These are phyloP conservation scores for Cheilosia vulpina DNA, from an alignment of 2,888 invertebrate species.

Conservation along the genomic window DNA sequence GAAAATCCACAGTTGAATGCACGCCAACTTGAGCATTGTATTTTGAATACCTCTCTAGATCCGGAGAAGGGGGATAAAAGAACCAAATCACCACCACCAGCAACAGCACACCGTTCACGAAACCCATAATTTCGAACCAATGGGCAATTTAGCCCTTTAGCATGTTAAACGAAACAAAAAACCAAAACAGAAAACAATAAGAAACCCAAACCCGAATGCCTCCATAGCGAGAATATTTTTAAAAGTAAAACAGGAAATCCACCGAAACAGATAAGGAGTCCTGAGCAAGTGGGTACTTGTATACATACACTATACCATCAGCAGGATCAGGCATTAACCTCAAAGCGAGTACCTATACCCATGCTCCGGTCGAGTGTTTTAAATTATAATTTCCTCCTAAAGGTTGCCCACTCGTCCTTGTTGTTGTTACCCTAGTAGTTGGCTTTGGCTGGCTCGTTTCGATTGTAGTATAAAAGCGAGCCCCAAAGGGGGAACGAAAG, in stretches of 20 bases:
- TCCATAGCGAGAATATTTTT: conserved; percentile 16
- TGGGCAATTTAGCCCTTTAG: conserved; percentile 84
- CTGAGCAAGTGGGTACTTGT: conserved; percentile 43
- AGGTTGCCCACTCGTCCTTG: conserved; percentile 67
- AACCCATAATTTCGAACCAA: conserved; percentile 84
- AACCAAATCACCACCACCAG: conserved; percentile 48
- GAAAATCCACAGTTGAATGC: conserved; percentile 56
- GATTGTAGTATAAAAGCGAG: conserved; percentile 38
- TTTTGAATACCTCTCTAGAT: conserved; percentile 11
- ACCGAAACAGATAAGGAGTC: conserved; percentile 59
- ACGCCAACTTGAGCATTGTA: conserved; percentile 10
- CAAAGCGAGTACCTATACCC: conserved; percentile 6
- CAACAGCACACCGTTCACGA: conserved; percentile 75
- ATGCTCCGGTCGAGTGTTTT: conserved; percentile 41
- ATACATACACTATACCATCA: conserved; percentile 22
- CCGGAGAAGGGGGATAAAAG: conserved; percentile 43
- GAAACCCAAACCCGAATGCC: conserved; percentile 25
- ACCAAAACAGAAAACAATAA: conserved; percentile 21
- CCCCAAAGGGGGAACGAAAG: conserved; percentile 28
- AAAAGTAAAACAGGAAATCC: conserved; percentile 65
- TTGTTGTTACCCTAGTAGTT: conserved; percentile 16
- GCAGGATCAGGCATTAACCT: conserved; percentile 70
- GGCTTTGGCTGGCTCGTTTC: conserved; percentile 37
- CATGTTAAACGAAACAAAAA: conserved; percentile 77
- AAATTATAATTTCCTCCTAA: conserved; percentile 53